Evolutionary conservation across 2,797 vertebrate species (phyloP).

Genomic region (Syngnathus acus): DNA sequence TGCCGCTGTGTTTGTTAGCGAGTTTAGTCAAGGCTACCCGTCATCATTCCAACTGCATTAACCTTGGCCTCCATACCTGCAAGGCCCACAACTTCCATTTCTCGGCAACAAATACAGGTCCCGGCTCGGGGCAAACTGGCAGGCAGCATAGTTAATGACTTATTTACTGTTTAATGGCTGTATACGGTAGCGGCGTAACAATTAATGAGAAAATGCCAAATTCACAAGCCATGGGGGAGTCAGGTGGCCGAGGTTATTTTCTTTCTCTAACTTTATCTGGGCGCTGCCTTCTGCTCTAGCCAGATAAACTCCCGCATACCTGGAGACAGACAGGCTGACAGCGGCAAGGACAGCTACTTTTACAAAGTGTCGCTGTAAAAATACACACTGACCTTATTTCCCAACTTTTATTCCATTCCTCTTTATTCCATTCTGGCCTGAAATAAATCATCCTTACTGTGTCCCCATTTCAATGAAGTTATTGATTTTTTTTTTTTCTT

Average conservation of each 20-base stretch:
- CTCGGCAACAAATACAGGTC: slow-evolving; percentile 69
- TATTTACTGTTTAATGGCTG: slow-evolving; percentile 74
- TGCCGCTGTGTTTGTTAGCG: slow-evolving; percentile 15
- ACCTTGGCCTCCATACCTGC: slow-evolving; percentile 64
- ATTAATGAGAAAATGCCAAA: slow-evolving; percentile 69
- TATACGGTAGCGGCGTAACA: slow-evolving; percentile 64
- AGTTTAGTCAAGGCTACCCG: slow-evolving; percentile 43
- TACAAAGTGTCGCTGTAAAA: slow-evolving; percentile 35
- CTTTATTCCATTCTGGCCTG: slow-evolving; percentile 9
- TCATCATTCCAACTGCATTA: slow-evolving; percentile 70
- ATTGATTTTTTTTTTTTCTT: slow-evolving; percentile 18
- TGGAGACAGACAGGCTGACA: slow-evolving; percentile 54
- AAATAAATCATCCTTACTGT: slow-evolving; percentile 15
- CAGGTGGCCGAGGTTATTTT: slow-evolving; percentile 66
- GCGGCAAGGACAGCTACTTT: slow-evolving; percentile 48
- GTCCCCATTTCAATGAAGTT: slow-evolving; percentile 22
- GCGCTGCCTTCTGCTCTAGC: slow-evolving; percentile 60
- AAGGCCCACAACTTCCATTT: slow-evolving; percentile 66
- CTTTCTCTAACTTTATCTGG: slow-evolving; percentile 63
- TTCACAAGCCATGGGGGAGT: slow-evolving; percentile 53
- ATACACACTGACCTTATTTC: slow-evolving; percentile 37
- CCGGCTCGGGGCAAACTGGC: slow-evolving; percentile 56
- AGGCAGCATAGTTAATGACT: slow-evolving; percentile 71
- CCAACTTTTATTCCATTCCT: slow-evolving; percentile 15
- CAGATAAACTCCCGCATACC: slow-evolving; percentile 61